Conservation (phyloP, 2,888 invertebrate genomes). For the Philopedon plagiatum region DNA sequence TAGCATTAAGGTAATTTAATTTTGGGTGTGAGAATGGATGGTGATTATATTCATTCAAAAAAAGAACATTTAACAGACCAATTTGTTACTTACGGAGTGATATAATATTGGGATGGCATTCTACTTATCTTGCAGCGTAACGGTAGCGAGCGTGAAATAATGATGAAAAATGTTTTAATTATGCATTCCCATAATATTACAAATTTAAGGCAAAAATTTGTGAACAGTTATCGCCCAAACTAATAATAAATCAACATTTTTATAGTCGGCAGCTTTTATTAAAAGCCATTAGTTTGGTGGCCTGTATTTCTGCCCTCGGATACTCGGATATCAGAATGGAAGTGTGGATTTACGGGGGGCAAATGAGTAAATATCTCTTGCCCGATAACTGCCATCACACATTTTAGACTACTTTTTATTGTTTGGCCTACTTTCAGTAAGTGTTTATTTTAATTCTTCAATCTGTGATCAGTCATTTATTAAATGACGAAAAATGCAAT, state of each 20-base stretch:
- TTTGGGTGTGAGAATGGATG: constrained; percentile 25
- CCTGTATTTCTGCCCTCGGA: constrained; percentile 46
- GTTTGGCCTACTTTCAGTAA: constrained; percentile 26
- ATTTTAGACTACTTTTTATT: constrained; percentile 39
- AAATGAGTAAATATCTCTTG: constrained; percentile 47
- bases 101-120: constrained; percentile 47
- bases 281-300: constrained; percentile 68
- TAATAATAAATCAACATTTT: constrained; percentile 70
- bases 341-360: constrained; percentile 47
- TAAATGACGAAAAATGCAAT: neutral
- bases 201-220: constrained; percentile 66
- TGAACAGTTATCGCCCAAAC: constrained; percentile 67
- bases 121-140: constrained; percentile 44
- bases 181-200: constrained; percentile 65
- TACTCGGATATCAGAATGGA: constrained; percentile 46
- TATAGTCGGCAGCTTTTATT: constrained; percentile 70
- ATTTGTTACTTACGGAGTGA: constrained; percentile 42
- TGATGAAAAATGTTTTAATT: constrained; percentile 68
- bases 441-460: neutral
- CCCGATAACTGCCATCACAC: constrained; percentile 34
- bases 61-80: constrained; percentile 26
- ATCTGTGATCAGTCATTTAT: neutral
- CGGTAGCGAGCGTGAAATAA: constrained; percentile 56
- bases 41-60: constrained; percentile 18
- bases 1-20: constrained; percentile 18